Evolutionary conservation across 2,797 vertebrate genomes (phyloP).

Genomic region (Picus viridis): DNA sequence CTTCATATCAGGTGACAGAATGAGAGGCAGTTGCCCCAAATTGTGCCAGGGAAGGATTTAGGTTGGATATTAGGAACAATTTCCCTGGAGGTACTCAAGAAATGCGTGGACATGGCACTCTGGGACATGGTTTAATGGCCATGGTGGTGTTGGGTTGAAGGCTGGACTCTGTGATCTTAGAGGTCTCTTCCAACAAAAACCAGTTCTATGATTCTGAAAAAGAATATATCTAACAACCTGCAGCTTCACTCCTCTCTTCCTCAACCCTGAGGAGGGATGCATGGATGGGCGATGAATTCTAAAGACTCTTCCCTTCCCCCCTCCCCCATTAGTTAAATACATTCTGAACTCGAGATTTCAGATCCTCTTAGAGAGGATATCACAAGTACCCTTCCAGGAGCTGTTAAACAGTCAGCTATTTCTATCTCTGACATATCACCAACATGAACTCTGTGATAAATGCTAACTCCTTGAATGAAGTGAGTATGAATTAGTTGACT

Average conservation of each 20-base stretch:
- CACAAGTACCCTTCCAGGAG: neutral
- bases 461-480: no score
- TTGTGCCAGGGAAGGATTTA: no score
- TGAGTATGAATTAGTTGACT: neutral
- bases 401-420: neutral
- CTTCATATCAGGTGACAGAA: no score
- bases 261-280: neutral
- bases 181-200: no score
- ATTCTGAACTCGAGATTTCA: neutral
- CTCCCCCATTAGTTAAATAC: neutral
- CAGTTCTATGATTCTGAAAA: neutral
- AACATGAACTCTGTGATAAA: neutral
- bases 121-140: no score
- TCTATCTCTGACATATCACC: neutral
- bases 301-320: neutral
- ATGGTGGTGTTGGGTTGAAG: no score
- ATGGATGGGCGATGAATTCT: neutral
- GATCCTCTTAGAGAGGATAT: neutral
- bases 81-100: no score
- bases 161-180: no score
- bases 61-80: no score
- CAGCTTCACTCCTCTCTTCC: accelerated
- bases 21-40: no score
- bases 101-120: no score
- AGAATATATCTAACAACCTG: neutral